A percentile compares a stretch with the other conserved stretches of the same genome.
These are phyloP conservation scores for Microchirus variegatus DNA, from an alignment of 2,797 vertebrate species.

Conservation along the genomic window DNA sequence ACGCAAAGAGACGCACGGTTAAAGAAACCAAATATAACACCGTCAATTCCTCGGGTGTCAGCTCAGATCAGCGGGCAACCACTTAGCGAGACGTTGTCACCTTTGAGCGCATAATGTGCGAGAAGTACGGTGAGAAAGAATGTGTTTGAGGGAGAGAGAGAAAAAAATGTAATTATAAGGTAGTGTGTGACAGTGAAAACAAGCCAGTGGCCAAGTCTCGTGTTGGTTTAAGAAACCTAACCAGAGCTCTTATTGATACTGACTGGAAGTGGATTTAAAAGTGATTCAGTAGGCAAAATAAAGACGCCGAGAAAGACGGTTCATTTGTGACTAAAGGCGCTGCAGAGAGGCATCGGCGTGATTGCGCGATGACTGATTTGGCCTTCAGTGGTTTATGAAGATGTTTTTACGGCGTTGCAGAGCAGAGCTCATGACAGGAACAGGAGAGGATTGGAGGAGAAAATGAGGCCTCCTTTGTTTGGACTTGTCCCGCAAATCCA, in stretches of 20 bases:
- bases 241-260: neutral
- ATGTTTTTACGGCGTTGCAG: conserved; percentile 6
- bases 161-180: conserved; percentile 19
- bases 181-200: conserved; percentile 15
- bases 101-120: neutral
- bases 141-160: conserved; percentile 11
- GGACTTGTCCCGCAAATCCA: conserved; percentile 22
- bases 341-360: neutral
- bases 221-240: conserved; percentile 23
- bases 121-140: conserved; percentile 11
- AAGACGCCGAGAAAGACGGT: neutral
- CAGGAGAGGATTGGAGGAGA: conserved; percentile 1
- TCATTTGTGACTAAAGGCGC: neutral
- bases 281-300: conserved; percentile 2
- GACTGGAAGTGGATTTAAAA: conserved; percentile 7
- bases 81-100: neutral
- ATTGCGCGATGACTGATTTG: conserved; percentile 5
- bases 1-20: neutral
- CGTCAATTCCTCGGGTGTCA: neutral
- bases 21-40: no score
- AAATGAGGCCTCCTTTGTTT: conserved; percentile 34
- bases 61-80: neutral
- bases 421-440: conserved; percentile 2
- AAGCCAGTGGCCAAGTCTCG: conserved; percentile 5
- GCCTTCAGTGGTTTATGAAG: conserved; percentile 8